These are phyloP conservation scores for Pangasius macronema DNA, from an alignment of 2,797 vertebrate species.

Conservation along the genomic window DNA sequence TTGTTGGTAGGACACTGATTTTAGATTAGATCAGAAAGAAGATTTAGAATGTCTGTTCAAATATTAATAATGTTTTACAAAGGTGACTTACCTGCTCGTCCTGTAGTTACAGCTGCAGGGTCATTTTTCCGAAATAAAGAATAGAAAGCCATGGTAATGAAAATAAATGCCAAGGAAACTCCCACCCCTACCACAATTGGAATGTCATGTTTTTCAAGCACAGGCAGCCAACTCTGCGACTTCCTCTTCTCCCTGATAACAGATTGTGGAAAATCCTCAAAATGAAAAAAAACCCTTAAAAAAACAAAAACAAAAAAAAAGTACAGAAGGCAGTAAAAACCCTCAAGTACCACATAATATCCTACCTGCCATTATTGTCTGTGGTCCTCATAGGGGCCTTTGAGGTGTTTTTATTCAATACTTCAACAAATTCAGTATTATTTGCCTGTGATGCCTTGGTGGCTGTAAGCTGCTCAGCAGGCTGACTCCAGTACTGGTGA, in stretches of 20 bases:
- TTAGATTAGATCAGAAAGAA: background rate
- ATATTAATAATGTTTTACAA: background rate
- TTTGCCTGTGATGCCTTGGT: conserved; percentile 52
- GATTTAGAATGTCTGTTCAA: background rate
- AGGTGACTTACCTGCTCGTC: conserved; percentile 68
- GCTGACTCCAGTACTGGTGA: conserved; percentile 59
- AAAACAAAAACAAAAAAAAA: background rate
- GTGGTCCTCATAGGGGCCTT: conserved; percentile 74
- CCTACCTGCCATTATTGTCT: conserved; percentile 68
- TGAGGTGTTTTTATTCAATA: conserved; percentile 72
- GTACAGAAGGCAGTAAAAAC: no score
- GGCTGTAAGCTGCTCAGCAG: conserved; percentile 36
- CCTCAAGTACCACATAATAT: background rate
- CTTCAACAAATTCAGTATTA: conserved; percentile 62
- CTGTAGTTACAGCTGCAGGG: conserved; percentile 57
- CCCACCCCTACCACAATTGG: conserved; percentile 81
- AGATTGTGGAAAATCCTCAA: conserved; percentile 1
- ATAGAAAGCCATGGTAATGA: conserved; percentile 80
- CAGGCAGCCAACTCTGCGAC: conserved; percentile 71
- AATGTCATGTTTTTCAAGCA: conserved; percentile 80
- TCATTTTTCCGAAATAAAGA: conserved; percentile 80
- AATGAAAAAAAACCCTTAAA: background rate
- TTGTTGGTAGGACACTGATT: background rate
- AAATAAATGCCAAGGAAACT: conserved; percentile 79
- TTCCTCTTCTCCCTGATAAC: conserved; percentile 67